Evolutionary conservation across 2,888 invertebrate genomes (phyloP), one percentile per base, ranked within the genome.

Genomic region (Mesorhabditis spiculigera): DNA sequence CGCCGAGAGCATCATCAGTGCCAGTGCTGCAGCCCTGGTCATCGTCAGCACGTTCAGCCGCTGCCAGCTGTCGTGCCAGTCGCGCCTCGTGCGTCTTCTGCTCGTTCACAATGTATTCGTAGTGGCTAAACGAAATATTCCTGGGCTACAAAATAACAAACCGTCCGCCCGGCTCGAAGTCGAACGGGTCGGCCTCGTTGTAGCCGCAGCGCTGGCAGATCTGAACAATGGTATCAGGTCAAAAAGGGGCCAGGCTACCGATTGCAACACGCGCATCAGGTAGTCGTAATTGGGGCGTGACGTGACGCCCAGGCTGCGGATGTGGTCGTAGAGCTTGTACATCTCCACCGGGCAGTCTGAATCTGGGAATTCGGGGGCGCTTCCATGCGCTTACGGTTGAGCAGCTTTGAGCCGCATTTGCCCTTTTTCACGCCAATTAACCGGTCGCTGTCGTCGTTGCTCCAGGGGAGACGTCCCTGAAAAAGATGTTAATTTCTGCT

Each of bases 261-360:
- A n/a, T 16, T 63, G 16, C 43, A 69, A 28, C 43, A 70, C 68
- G 5, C 45, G 42, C 28, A 71, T n/a, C 67, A 78, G 70, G 68
- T 71, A 45, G n/a, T 65, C 43, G 68, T 78, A 78, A 45, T 78
- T 67, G 61, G 78, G 78, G 13, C 71, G 61, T 4, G 77, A 75
- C 16, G 69, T 68, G 65, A 69, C 73, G 44, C 74, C 5, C 16
- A 16, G 13, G 5, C 58, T 16, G 4, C 28, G 43, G 45, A 80
- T 73, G 66, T 78, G 78, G 43, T 78, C 76, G 68, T 75, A 74
- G 10, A 80, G 73, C 6, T 67, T 45, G 10, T 64, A 64, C 41
- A 80, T 68, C 65, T 78, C 76, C n/a, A 70, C 66, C 0, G 80
- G 78, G 69, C 78, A 78, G 16, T 68, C 68, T 62, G 69, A 63